Evolutionary conservation across 37 sponge, comb jelly and placozoan genomes (phyloP).

Genomic region (Geodia barretti): DNA sequence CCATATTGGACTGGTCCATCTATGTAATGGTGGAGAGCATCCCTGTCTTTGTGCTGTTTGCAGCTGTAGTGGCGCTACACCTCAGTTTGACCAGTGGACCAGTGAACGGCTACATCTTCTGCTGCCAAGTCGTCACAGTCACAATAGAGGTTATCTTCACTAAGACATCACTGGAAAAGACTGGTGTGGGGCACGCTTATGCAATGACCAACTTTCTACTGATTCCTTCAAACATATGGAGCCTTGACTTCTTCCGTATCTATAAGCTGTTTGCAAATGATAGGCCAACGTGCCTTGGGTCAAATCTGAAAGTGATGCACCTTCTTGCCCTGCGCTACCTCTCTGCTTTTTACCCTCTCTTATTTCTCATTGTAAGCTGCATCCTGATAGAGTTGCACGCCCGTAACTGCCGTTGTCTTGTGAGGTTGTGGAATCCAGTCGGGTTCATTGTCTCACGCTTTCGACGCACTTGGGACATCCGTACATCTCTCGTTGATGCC

Average conservation of each 20-base stretch:
- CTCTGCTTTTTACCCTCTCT: conserved; percentile 5
- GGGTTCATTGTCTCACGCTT: neutral
- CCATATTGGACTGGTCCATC: neutral
- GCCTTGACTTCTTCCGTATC: neutral
- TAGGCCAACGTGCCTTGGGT: neutral
- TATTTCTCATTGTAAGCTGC: neutral
- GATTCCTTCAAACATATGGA: conserved; percentile 13
- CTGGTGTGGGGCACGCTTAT: neutral
- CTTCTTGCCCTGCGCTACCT: conserved; percentile 15
- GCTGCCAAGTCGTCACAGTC: neutral
- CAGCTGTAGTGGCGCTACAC: neutral
- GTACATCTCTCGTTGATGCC: conserved; percentile 5
- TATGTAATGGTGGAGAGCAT: neutral
- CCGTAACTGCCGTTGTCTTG: neutral
- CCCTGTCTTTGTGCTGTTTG: neutral
- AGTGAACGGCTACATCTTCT: conserved; percentile 4
- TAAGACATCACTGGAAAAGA: neutral
- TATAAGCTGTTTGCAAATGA: neutral
- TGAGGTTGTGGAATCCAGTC: conserved; percentile 17
- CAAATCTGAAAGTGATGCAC: neutral
- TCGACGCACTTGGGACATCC: neutral
- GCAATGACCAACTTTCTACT: neutral
- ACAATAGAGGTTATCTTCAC: neutral
- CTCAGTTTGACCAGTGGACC: conserved; percentile 12
- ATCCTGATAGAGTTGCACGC: conserved; percentile 11